These are phyloP conservation scores for Acanthaster planci DNA, from an alignment of 35 echinoderm and acorn worm genomes.

Conservation along the genomic window DNA sequence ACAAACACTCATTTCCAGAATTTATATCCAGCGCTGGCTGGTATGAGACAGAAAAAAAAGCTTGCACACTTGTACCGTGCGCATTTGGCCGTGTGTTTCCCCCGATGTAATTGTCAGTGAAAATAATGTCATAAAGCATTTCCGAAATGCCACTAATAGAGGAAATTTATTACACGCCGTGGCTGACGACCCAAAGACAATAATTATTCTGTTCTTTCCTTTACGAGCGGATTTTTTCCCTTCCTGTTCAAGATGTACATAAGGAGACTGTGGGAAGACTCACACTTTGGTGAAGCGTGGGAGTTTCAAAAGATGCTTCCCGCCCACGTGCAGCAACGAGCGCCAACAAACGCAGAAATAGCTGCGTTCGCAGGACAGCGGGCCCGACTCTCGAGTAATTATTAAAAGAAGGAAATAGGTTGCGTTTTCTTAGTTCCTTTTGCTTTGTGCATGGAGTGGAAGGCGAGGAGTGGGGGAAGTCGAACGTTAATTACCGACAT, in stretches of 20 bases:
- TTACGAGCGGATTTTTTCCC: background rate
- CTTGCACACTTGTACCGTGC: background rate
- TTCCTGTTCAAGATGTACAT: background rate
- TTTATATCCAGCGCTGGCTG: background rate
- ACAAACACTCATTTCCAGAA: constrained; percentile 8
- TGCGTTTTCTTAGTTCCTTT: background rate
- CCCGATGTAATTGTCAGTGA: constrained; percentile 3
- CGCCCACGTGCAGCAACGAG: constrained; percentile 4
- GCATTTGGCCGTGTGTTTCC: background rate
- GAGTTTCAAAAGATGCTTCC: background rate
- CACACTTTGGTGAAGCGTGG: background rate
- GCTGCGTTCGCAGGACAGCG: background rate
- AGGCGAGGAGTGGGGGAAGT: too few relatives aligned
- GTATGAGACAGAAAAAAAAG: background rate
- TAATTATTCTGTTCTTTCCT: background rate
- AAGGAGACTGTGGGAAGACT: background rate
- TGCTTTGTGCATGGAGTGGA: too few relatives aligned
- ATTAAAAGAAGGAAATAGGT: background rate
- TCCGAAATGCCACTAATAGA: constrained; percentile 25
- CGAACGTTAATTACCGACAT: too few relatives aligned
- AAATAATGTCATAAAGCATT: constrained; percentile 27
- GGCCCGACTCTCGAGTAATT: background rate
- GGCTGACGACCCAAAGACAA: constrained; percentile 17
- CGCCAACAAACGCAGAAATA: background rate
- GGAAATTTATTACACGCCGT: constrained; percentile 25